Evolutionary conservation across 2,888 invertebrate genomes (phyloP).

Genomic region (Drosophila histrio): DNA sequence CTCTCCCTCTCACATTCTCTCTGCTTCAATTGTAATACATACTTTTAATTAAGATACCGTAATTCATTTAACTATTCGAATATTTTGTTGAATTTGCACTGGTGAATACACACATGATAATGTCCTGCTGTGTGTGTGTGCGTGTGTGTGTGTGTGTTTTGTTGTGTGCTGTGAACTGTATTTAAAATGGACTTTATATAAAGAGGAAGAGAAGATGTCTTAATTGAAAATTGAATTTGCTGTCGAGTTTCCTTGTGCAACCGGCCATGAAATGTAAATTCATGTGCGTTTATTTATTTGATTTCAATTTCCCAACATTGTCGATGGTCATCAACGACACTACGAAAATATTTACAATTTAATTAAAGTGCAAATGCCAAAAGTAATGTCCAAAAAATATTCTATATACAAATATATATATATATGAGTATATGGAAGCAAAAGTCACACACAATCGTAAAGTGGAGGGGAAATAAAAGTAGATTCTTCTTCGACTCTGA

Average conservation of each 20-base stretch:
- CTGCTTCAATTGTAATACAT: not conserved
- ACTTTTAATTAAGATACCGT: constrained; percentile 23
- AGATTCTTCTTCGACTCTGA: constrained; percentile 2
- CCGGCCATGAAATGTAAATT: constrained; percentile 47
- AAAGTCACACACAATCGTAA: constrained; percentile 3
- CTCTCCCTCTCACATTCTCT: not conserved
- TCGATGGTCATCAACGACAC: constrained; percentile 25
- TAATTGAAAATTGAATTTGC: constrained; percentile 28
- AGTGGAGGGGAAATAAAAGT: not conserved
- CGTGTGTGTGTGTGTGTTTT: not conserved
- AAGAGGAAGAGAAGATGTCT: not conserved
- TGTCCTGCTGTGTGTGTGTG: not conserved
- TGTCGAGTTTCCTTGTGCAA: constrained; percentile 27
- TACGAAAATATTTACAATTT: constrained; percentile 71
- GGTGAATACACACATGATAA: constrained; percentile 14
- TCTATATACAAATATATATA: not conserved
- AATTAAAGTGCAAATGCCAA: constrained; percentile 69
- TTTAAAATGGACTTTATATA: not conserved
- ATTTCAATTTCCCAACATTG: constrained; percentile 38
- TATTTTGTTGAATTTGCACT: constrained; percentile 20
- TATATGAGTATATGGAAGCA: not conserved
- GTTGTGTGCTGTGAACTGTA: not conserved
- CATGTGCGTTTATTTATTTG: constrained; percentile 48
- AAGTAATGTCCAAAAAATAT: constrained; percentile 50
- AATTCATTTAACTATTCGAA: constrained; percentile 28